phyloP scores from a whole-genome alignment of 92 coral and sea anemone genomes.

The Virgularia gustaviana region DNA sequence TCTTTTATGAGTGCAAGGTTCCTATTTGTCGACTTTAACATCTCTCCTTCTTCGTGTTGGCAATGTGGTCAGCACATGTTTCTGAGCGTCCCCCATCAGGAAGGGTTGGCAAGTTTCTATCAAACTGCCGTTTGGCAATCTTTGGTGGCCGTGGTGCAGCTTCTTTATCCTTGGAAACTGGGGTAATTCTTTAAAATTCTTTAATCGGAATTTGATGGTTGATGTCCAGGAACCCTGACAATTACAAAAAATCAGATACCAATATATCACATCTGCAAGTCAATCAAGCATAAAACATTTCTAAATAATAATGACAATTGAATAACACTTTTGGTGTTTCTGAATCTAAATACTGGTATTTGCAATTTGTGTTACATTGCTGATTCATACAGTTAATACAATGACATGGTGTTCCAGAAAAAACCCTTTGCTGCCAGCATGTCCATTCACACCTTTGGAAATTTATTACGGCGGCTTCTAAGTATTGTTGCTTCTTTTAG shows the following conservation, averaged over 20 bases:
- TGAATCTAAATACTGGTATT: background rate
- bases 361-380: background rate
- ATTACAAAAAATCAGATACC: too few relatives aligned
- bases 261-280: too few relatives aligned
- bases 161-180: slow-evolving; percentile 7
- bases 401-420: too few relatives aligned
- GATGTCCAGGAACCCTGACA: slow-evolving; percentile 58
- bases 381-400: background rate
- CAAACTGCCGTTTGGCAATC: too few relatives aligned
- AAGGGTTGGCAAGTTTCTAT: background rate
- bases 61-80: slow-evolving; percentile 37
- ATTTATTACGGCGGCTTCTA: background rate
- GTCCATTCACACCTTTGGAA: too few relatives aligned
- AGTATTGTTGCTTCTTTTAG: background rate
- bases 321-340: too few relatives aligned
- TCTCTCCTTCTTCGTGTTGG: slow-evolving; percentile 31
- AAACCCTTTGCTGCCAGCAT: too few relatives aligned
- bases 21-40: slow-evolving; percentile 34
- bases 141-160: too few relatives aligned
- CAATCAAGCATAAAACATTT: too few relatives aligned
- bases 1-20: slow-evolving; percentile 30
- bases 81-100: slow-evolving; percentile 49
- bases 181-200: slow-evolving; percentile 43
- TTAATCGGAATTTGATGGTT: slow-evolving; percentile 48
- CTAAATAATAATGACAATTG: too few relatives aligned